Evolutionary conservation across 2,113 vertebrate species (phyloP).

Genomic region (Perca flavescens): DNA sequence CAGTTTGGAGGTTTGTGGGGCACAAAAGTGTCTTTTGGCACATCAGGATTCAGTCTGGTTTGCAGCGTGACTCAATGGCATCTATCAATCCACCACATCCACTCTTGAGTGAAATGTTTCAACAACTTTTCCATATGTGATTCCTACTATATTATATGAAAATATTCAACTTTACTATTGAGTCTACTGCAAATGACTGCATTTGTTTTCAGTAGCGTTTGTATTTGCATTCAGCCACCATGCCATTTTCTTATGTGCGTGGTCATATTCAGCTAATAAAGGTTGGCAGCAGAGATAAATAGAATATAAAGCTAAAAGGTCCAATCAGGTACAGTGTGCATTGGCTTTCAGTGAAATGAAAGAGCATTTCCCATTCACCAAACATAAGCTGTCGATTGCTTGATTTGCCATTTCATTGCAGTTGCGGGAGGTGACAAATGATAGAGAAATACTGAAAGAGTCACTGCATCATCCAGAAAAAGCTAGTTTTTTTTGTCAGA

Average conservation of each 20-base stretch:
- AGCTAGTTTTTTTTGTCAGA: neutral
- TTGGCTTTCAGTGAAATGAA: slow-evolving; percentile 39
- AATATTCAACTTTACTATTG: neutral
- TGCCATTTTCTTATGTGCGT: slow-evolving; percentile 20
- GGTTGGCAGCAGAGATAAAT: slow-evolving; percentile 47
- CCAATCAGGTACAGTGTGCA: neutral
- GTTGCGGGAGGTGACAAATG: slow-evolving; percentile 34
- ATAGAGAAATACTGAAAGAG: slow-evolving; percentile 18
- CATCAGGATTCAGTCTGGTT: neutral
- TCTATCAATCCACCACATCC: neutral
- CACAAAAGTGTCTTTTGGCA: neutral
- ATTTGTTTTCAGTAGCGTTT: slow-evolving; percentile 28
- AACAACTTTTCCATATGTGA: neutral
- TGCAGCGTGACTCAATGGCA: neutral
- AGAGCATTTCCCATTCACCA: slow-evolving; percentile 37
- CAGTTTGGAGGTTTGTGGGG: neutral
- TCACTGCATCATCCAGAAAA: neutral
- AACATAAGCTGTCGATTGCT: slow-evolving; percentile 35
- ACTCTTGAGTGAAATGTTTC: neutral
- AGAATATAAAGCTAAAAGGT: slow-evolving; percentile 37
- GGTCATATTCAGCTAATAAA: slow-evolving; percentile 46
- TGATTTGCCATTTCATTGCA: slow-evolving; percentile 33
- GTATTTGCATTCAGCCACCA: slow-evolving; percentile 26
- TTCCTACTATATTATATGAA: neutral
- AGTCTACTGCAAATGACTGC: slow-evolving; percentile 4